Evolutionary conservation across 2,113 vertebrate species (phyloP).

Genomic region (Ctenodactylus gundi): DNA sequence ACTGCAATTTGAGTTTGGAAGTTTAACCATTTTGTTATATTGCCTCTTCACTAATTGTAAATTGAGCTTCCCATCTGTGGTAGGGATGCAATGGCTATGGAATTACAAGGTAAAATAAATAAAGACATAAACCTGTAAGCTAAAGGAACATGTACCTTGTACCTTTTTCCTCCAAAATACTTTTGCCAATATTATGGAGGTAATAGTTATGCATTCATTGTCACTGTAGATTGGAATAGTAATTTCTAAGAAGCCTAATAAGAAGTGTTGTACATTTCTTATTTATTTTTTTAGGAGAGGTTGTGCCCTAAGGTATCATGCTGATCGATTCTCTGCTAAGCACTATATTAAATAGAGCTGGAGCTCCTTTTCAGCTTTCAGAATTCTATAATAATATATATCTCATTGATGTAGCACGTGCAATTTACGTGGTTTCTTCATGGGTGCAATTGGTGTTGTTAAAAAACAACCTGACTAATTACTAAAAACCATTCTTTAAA

Average conservation of each 20-base stretch:
- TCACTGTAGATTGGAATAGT: neutral
- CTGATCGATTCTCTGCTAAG: constrained; percentile 22
- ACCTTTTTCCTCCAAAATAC: neutral
- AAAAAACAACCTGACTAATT: neutral
- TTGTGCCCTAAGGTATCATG: neutral
- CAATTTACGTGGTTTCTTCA: constrained; percentile 5
- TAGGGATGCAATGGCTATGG: neutral
- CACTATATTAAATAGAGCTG: neutral
- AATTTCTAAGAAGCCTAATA: constrained; percentile 8
- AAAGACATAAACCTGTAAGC: neutral
- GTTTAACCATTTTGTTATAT: neutral
- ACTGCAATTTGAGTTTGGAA: neutral
- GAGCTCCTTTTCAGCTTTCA: neutral
- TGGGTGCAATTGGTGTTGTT: neutral
- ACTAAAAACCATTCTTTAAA: neutral
- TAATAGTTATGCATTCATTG: neutral
- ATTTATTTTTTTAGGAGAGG: constrained; percentile 9
- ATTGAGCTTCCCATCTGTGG: neutral
- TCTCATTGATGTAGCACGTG: neutral
- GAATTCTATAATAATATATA: neutral
- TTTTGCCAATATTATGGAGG: neutral
- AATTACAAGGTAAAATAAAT: neutral
- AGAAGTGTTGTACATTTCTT: neutral
- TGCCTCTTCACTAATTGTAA: neutral
- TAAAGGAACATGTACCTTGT: neutral